phyloP scores from a whole-genome alignment of 2,113 vertebrate genomes.

The Sebastes fasciatus region DNA sequence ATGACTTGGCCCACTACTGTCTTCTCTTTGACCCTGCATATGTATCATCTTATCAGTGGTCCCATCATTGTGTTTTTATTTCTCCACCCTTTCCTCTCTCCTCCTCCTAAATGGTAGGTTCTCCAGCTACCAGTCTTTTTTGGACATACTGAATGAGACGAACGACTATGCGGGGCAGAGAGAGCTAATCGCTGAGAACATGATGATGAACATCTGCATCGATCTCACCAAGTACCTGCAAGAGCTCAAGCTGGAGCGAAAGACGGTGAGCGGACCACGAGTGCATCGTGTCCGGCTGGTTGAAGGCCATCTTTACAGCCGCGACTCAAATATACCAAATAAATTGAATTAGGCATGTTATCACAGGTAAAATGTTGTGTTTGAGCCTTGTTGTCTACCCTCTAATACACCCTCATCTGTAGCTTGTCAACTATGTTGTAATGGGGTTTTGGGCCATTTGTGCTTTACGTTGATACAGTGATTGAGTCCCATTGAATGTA shows the following conservation, averaged over 20 bases:
- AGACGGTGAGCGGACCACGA: conserved; percentile 81
- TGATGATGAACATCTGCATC: conserved; percentile 89
- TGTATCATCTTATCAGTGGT: conserved; percentile 52
- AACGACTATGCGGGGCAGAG: conserved; percentile 93
- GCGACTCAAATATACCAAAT: neutral
- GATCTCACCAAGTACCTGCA: conserved; percentile 91
- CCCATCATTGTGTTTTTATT: conserved; percentile 33
- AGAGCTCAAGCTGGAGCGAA: conserved; percentile 91
- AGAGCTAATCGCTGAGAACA: conserved; percentile 91
- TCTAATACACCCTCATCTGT: neutral
- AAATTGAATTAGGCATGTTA: neutral
- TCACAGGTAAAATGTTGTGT: neutral
- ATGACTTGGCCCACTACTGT: conserved; percentile 19
- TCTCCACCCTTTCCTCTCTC: conserved; percentile 64
- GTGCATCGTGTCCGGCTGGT: neutral
- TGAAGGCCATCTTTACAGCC: neutral
- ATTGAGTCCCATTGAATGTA: neutral
- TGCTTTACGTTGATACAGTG: neutral
- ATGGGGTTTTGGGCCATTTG: neutral
- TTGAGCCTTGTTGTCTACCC: neutral
- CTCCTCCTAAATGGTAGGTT: conserved; percentile 77
- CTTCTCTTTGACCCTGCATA: conserved; percentile 34
- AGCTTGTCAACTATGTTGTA: neutral
- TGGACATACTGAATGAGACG: conserved; percentile 90
- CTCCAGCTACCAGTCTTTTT: conserved; percentile 89